phyloP scores from a whole-genome alignment of 2,797 vertebrate genomes.

The Geotrypetes seraphini region DNA sequence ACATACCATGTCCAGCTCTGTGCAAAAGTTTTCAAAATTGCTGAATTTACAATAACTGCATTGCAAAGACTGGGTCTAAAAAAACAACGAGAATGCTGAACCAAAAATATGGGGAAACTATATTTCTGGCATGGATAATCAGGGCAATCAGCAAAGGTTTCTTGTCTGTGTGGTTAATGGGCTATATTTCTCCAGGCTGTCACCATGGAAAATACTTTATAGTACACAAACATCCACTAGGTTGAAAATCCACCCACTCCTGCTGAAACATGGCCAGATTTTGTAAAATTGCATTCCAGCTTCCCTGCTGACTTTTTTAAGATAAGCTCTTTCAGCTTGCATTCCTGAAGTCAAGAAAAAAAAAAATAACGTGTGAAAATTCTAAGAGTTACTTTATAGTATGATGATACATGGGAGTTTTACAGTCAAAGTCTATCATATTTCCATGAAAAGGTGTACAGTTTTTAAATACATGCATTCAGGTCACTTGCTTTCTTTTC shows the following conservation, averaged over 20 bases:
- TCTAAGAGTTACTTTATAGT: slow-evolving; percentile 38
- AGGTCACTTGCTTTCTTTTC: slow-evolving; percentile 9
- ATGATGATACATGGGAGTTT: slow-evolving; percentile 37
- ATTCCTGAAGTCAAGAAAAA: slow-evolving; percentile 52
- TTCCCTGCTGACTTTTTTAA: slow-evolving; percentile 62
- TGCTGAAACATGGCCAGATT: slow-evolving; percentile 65
- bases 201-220: slow-evolving; percentile 70
- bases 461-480: slow-evolving; percentile 13
- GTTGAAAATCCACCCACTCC: slow-evolving; percentile 68
- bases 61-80: slow-evolving; percentile 22
- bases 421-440: slow-evolving; percentile 27
- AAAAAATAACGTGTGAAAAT: slow-evolving; percentile 44
- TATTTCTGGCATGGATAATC: slow-evolving; percentile 58
- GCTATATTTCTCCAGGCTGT: slow-evolving; percentile 69
- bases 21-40: neutral
- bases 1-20: too few relatives aligned
- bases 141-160: slow-evolving; percentile 62
- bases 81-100: slow-evolving; percentile 39
- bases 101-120: slow-evolving; percentile 47
- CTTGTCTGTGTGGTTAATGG: slow-evolving; percentile 64
- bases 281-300: slow-evolving; percentile 65
- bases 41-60: slow-evolving; percentile 16
- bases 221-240: slow-evolving; percentile 71
- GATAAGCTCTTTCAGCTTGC: slow-evolving; percentile 54
- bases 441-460: slow-evolving; percentile 25